Percentiles rank a stretch among this genome's conserved stretches.
Evolutionary conservation across 2,113 vertebrate genomes (phyloP).

Genomic region (Apaloderma vittatum): DNA sequence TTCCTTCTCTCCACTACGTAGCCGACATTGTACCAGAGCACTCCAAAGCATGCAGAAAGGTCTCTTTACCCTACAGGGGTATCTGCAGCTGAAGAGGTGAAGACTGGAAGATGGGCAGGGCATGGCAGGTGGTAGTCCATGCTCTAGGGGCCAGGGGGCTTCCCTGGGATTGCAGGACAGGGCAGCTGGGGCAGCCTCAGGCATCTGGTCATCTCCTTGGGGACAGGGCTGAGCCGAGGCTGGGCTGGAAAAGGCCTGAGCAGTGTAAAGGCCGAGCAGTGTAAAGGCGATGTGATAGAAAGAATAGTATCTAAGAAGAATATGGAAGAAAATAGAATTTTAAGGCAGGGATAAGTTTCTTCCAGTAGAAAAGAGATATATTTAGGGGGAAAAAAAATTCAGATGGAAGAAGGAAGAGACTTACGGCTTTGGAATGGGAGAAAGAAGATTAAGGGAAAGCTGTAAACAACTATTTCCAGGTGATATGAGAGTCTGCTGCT

Average conservation of each 20-base stretch:
- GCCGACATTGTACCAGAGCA: too few relatives aligned
- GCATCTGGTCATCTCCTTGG: not conserved
- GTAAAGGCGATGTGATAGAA: not conserved
- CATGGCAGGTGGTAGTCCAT: not conserved
- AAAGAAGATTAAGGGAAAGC: not conserved
- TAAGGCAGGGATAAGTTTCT: not conserved
- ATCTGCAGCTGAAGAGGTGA: not conserved
- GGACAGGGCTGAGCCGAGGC: rapidly evolving
- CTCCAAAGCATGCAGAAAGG: not conserved
- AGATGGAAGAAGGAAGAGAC: not conserved
- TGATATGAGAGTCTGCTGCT: not conserved
- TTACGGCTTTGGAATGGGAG: not conserved
- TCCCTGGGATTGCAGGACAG: rapidly evolving
- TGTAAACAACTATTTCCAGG: not conserved
- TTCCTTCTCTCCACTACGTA: not conserved
- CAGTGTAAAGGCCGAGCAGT: too few relatives aligned
- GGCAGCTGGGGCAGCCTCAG: not conserved
- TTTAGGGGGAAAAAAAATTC: not conserved
- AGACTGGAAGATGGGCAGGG: not conserved
- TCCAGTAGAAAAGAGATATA: not conserved
- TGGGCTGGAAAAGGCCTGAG: too few relatives aligned
- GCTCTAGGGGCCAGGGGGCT: rapidly evolving
- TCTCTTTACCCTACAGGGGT: not conserved
- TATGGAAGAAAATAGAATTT: not conserved
- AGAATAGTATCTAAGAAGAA: not conserved